Conservation (phyloP, 1,140 invertebrate species). For the Prorops nasuta region DNA sequence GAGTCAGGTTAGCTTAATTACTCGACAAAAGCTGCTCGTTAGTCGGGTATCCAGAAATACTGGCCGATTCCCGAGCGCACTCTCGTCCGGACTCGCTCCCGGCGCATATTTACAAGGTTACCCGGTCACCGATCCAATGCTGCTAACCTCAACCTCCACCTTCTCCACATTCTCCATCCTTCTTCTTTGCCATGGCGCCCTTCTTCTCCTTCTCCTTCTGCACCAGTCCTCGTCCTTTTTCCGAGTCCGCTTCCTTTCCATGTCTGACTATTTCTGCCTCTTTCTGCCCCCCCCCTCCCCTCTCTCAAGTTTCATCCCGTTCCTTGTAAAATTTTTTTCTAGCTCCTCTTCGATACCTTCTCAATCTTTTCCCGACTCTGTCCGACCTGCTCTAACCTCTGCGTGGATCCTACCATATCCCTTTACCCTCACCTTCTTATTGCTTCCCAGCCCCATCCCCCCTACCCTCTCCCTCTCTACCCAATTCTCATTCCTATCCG, state of each 20-base stretch:
- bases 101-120: constrained; percentile 26
- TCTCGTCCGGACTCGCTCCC: constrained; percentile 8
- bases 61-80: background rate
- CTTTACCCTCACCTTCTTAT: too few species aligned
- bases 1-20: too few species aligned
- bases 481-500: background rate
- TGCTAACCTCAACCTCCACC: constrained; percentile 12
- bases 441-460: too few species aligned
- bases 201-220: background rate
- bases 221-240: constrained; percentile 4
- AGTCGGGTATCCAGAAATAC: constrained; percentile 14
- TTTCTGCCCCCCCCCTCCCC: background rate
- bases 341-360: too few species aligned
- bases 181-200: too few species aligned
- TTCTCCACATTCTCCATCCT: background rate
- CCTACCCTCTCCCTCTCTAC: background rate
- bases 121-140: constrained; percentile 27
- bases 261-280: background rate
- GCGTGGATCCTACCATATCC: too few species aligned
- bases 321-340: too few species aligned
- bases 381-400: too few species aligned
- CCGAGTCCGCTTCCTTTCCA: background rate
- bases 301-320: background rate
- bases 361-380: too few species aligned
- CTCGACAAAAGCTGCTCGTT: too few species aligned